Percentiles rank a stretch among this genome's conserved stretches.
phyloP scores from a whole-genome alignment of 2,888 invertebrate species.

The Lepeophtheirus nordmannii region DNA sequence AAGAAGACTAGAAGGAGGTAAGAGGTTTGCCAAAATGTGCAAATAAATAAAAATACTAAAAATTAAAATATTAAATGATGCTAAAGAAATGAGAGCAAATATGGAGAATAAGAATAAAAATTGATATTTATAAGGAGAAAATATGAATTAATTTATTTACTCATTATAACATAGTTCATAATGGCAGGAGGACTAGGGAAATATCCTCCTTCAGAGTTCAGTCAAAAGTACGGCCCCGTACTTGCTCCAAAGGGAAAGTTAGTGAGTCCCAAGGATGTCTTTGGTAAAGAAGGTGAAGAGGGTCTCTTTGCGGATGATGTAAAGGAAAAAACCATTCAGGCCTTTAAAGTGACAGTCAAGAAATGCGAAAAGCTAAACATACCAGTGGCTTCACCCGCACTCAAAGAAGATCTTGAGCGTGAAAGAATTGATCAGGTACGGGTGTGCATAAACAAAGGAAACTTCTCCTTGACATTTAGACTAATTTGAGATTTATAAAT shows the following conservation, averaged over 20 bases:
- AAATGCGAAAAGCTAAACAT: conserved; percentile 21
- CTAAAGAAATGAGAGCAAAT: too few species aligned
- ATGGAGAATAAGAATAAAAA: too few species aligned
- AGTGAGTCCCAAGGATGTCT: conserved; percentile 19
- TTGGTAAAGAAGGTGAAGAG: conserved; percentile 21
- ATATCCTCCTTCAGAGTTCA: conserved; percentile 25
- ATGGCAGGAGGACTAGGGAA: conserved; percentile 10
- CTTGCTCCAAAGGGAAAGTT: conserved; percentile 24
- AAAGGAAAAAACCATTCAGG: conserved; percentile 23
- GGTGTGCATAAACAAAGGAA: background rate
- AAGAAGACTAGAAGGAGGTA: too few species aligned
- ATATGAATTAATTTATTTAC: too few species aligned
- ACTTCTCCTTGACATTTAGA: too few species aligned
- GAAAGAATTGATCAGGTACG: conserved; percentile 23
- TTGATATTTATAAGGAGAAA: too few species aligned
- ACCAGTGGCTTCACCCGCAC: background rate
- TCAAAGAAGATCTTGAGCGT: conserved; percentile 20
- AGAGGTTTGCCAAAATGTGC: too few species aligned
- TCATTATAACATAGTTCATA: too few species aligned
- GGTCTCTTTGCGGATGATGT: conserved; percentile 23
- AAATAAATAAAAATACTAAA: too few species aligned
- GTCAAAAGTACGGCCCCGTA: conserved; percentile 19
- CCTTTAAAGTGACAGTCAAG: conserved; percentile 22
- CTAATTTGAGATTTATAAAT: too few species aligned
- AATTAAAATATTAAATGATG: too few species aligned